phyloP scores from a whole-genome alignment of 2,888 invertebrate species.

The Poecilobothrus nobilitatus region DNA sequence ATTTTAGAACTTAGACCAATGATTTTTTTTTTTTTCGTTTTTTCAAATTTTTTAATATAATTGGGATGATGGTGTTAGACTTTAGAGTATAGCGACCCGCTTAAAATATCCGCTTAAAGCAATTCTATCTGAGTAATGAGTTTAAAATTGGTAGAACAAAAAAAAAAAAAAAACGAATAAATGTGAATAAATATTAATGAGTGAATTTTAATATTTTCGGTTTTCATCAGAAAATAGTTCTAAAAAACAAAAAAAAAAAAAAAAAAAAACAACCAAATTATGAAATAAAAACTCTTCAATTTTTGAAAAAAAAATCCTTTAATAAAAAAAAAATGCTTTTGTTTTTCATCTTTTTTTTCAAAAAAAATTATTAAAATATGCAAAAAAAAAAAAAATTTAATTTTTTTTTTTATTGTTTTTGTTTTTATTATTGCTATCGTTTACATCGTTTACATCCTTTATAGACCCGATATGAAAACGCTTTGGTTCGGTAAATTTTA shows the following conservation, averaged over 20 bases:
- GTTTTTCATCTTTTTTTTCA: neutral
- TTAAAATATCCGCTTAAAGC: no score
- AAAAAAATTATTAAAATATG: no score
- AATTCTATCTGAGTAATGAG: neutral
- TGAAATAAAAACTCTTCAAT: neutral
- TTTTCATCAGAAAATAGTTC: neutral
- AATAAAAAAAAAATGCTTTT: neutral
- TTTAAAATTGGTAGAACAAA: neutral
- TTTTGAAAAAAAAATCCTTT: neutral
- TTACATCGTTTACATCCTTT: no score
- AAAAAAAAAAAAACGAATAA: slow-evolving; percentile 2
- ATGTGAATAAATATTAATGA: slow-evolving; percentile 8
- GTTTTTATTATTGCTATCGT: neutral
- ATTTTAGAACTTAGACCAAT: no score
- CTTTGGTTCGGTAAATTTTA: no score
- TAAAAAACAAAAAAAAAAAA: neutral
- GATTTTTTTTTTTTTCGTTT: no score
- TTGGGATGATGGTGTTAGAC: no score
- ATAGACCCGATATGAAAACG: no score
- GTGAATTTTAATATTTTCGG: neutral
- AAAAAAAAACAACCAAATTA: no score
- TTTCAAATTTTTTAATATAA: no score
- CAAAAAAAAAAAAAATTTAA: neutral
- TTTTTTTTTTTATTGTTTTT: neutral
- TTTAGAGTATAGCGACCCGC: no score